phyloP scores from a whole-genome alignment of 2,113 vertebrate genomes.

The Scatophagus argus region DNA sequence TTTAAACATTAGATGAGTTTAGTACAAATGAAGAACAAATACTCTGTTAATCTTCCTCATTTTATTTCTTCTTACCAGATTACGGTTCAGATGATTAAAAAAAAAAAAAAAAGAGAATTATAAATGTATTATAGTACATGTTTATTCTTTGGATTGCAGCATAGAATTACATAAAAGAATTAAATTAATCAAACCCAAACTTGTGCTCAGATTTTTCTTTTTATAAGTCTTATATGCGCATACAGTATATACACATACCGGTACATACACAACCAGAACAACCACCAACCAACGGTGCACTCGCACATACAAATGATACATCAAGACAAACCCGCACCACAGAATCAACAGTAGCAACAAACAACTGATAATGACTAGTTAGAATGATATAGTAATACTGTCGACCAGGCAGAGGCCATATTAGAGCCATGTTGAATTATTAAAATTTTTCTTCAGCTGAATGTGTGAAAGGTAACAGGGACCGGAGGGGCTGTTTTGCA shows the following conservation, averaged over 20 bases:
- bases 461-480: slow-evolving; percentile 8
- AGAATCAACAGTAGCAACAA: slow-evolving; percentile 58
- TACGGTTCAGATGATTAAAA: slow-evolving; percentile 79
- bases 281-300: slow-evolving; percentile 46
- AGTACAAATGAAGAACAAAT: slow-evolving; percentile 39
- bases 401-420: slow-evolving; percentile 30
- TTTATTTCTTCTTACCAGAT: slow-evolving; percentile 72
- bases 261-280: slow-evolving; percentile 48
- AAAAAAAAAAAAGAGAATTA: slow-evolving; percentile 73
- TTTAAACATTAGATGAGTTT: not conserved
- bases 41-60: slow-evolving; percentile 43
- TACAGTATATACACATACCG: slow-evolving; percentile 62
- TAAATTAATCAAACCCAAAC: slow-evolving; percentile 83
- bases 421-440: slow-evolving; percentile 1
- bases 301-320: slow-evolving; percentile 55
- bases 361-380: slow-evolving; percentile 42
- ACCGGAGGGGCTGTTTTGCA: slow-evolving; percentile 27
- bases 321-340: slow-evolving; percentile 55
- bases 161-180: slow-evolving; percentile 82
- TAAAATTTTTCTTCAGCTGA: slow-evolving; percentile 14
- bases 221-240: slow-evolving; percentile 68
- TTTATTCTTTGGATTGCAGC: slow-evolving; percentile 89
- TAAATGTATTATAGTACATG: slow-evolving; percentile 84
- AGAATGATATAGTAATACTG: slow-evolving; percentile 54
- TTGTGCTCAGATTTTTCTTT: slow-evolving; percentile 81